phyloP scores from a whole-genome alignment of 2,888 invertebrate species.

The Drosophila barbarae region DNA sequence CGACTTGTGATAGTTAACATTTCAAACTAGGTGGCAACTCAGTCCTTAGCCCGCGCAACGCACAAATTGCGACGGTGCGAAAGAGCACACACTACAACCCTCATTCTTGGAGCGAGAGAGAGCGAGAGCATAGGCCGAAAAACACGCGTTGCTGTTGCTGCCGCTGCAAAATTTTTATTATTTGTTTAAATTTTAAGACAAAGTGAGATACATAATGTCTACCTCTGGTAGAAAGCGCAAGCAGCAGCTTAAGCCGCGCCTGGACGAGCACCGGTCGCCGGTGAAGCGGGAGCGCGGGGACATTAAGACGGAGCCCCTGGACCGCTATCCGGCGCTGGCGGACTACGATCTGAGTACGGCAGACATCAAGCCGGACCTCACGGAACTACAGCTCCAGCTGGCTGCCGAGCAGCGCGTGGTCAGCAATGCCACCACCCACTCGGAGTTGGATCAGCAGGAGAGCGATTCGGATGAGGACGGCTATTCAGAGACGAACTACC shows the following conservation, averaged over 20 bases:
- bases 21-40: conserved; percentile 47
- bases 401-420: conserved; percentile 16
- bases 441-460: conserved; percentile 54
- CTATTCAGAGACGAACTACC: conserved; percentile 59
- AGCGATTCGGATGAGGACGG: conserved; percentile 70
- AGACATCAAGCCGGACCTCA: conserved; percentile 60
- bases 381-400: conserved; percentile 56
- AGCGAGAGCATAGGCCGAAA: conserved; percentile 48
- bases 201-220: conserved; percentile 39
- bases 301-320: conserved; percentile 47
- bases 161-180: conserved; percentile 28
- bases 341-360: conserved; percentile 52
- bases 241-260: conserved; percentile 55
- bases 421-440: conserved; percentile 14
- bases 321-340: conserved; percentile 50
- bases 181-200: conserved; percentile 8
- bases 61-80: conserved; percentile 47
- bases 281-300: conserved; percentile 53
- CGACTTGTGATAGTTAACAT: conserved; percentile 3
- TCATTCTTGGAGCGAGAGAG: conserved; percentile 52
- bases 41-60: conserved; percentile 45
- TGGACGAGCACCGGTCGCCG: conserved; percentile 54
- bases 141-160: conserved; percentile 57
- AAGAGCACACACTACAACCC: conserved; percentile 58
- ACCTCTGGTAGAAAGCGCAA: conserved; percentile 56